Base-by-base conservation (phyloP, 1,140 invertebrate genomes). In the Dreissena rostriformis region DNA sequence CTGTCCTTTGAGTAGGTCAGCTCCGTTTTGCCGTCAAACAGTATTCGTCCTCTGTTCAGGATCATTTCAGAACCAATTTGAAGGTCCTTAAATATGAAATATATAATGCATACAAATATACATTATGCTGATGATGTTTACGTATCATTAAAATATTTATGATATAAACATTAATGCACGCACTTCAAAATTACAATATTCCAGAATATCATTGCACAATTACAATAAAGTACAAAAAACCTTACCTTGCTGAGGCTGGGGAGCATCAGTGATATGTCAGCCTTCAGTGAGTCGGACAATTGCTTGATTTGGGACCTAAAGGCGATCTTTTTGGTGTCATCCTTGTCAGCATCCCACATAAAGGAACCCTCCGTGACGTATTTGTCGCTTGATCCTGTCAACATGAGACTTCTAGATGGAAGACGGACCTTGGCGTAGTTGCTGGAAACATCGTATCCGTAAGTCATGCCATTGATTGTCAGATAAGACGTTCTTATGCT, bases 1-100 rank as follows among this genome's bases (percentile, higher is more conserved):
- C 83, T 77, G 61, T 93, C 90, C 15, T 85, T 87, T 11, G 92
- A 90, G 61, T 90, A 91, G 19, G 86, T 86, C 19, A 94, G 85
- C 72, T 93, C 89, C 0, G 92, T 87, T 67, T 88, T 90, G 0
- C 89, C 78, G 73, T 91, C 88, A 26, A 92, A 74, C 1, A 88
- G 57, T 22, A 82, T 77, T 63, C 66, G 76, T 26, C 84, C 88
- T 10, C 75, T 82, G 79, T 86, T 89, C 57, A 87, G 39, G 0
- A 75, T 89, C 66, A 88, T 84, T n/a, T 83, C 82, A 28, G 82
- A 86, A 53, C 82, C 85, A 17, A 90, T 74, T 66, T 80, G 84
- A 22, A 88, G 78, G 53, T 90, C 87, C 90, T 90, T 28, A 86
- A 73, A 55, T 15, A 57, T 57, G 19, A 57, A 57, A 57, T n/a